Evolutionary conservation across 2,797 vertebrate genomes (phyloP), one percentile per base, ranked within the genome.

Genomic region (Enteromius unitaeniatus): DNA sequence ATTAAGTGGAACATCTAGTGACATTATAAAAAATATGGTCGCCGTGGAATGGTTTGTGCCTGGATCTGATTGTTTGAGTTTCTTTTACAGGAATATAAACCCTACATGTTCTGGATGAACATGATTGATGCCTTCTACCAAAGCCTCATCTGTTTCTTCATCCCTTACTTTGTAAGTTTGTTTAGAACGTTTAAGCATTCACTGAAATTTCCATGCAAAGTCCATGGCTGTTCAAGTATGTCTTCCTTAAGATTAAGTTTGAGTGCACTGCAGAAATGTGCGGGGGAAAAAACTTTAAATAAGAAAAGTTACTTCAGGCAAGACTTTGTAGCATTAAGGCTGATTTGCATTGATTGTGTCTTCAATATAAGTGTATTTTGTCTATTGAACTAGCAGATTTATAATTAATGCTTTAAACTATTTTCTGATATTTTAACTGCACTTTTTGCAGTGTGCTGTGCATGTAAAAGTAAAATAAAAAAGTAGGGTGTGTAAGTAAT

Each of bases 51-150:
- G 10, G 80, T 83, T 11, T 86, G 3, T 72, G 42, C 31, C 28
- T 68, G 47, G 2, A 19, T 26, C 15, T 83, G 60, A 78, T 53
- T 62, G 72, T 55, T 9, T 45, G 37, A 34, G 40, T 60, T 45
- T 75, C 42, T 81, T 77, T 90, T 85, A 68, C 91, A 99, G 98
- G 98, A 98, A 89, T 99, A 98, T 85, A 95, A 97, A 87, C 98
- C 97, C 75, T 95, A 96, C 6, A 96, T 99, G 92, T 99, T 99
- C 94, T 99, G 98, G 98, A 95, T 98, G 92, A 99, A 97, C 89
- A 99, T 99, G 98, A 96, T 97, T 0, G 98, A 99, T 86, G 98
- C 98, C 13, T 94, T 97, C 92, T 99, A 99, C 95, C 98, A 99
- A 94, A 99, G 98, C 89, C 94, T 99, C 74, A 87, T 97, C 88